Base-by-base conservation (phyloP, 2,113 vertebrate species). In the Phainopepla nitens region DNA sequence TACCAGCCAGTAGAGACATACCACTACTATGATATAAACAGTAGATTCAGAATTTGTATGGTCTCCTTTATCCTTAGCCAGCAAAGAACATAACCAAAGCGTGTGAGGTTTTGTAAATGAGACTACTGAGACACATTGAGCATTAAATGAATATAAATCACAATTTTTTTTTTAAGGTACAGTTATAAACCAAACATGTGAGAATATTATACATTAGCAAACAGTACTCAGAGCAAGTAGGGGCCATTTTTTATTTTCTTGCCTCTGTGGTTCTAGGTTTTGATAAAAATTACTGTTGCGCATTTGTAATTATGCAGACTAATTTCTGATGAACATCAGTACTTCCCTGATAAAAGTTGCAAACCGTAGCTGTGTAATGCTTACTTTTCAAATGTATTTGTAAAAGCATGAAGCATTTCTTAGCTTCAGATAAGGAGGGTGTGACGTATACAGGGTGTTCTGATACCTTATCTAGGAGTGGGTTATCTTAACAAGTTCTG, bases 381-480 rank as follows among this genome's bases (percentile, higher is more conserved):
- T 92, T 93, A 51, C 75, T 81, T 93, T 91, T 86, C 45, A 95
- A 70, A 95, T 72, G 44, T 62, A 61, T 69, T 86, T 95, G 79
- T 88, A 51, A 82, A 73, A 90, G 47, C 44, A 29, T 81, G 10
- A 93, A 86, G 47, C 35, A 57, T 94, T 87, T 82, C 66, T 72
- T 94, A 91, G 92, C 82, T 95, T 77, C 47, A 91, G 93, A 95
- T 97, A 92, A 88, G 77, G 28, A 80, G 79, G 88, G 75, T 81
- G 86, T 93, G 51, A 73, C 7, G 2, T 19, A 15, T 18, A 19
- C 61, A 50, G 71, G 21, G 42, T 87, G 94, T 95, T 84, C 79
- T 80, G 33, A 45, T 89, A 14, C 47, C 76, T 84, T 91, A 87
- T 80, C 82, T 91, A 29, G 28, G 36, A 92, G 49, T 0, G 0